phyloP scores from a whole-genome alignment of 1,140 invertebrate species.

The Apolygus lucorum region DNA sequence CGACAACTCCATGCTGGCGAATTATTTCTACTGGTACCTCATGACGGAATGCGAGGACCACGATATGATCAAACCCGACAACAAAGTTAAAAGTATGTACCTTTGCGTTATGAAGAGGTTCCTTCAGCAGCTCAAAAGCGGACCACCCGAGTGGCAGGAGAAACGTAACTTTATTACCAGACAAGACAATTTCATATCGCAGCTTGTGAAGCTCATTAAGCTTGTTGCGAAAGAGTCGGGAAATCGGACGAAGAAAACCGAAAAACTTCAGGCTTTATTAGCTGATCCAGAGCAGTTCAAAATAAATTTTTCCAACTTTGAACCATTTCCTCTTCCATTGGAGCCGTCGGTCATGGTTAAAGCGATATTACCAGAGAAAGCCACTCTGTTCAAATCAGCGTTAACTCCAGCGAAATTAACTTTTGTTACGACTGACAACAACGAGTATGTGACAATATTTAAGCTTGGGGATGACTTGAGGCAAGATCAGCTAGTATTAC shows the following conservation, averaged over 20 bases:
- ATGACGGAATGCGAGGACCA: slow-evolving; percentile 81
- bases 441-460: slow-evolving; percentile 94
- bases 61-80: slow-evolving; percentile 58
- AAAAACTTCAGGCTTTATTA: slow-evolving; percentile 73
- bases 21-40: slow-evolving; percentile 96
- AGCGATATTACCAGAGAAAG: slow-evolving; percentile 81
- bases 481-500: slow-evolving; percentile 95
- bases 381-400: slow-evolving; percentile 91
- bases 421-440: slow-evolving; percentile 70
- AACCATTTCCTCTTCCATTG: slow-evolving; percentile 85
- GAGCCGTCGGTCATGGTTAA: slow-evolving; percentile 86
- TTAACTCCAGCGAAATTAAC: slow-evolving; percentile 95
- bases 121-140: slow-evolving; percentile 48
- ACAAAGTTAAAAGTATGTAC: slow-evolving; percentile 74
- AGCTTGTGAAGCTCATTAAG: slow-evolving; percentile 83
- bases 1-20: slow-evolving; percentile 79
- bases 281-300: slow-evolving; percentile 70
- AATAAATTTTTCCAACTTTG: slow-evolving; percentile 85
- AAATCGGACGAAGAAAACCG: slow-evolving; percentile 84
- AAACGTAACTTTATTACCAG: slow-evolving; percentile 60
- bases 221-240: slow-evolving; percentile 83
- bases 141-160: slow-evolving; percentile 58
- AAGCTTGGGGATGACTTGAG: slow-evolving; percentile 98
- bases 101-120: slow-evolving; percentile 81
- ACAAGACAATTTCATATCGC: slow-evolving; percentile 85